phyloP scores from a whole-genome alignment of 2,888 invertebrate species.

The Lepas anatifera region DNA sequence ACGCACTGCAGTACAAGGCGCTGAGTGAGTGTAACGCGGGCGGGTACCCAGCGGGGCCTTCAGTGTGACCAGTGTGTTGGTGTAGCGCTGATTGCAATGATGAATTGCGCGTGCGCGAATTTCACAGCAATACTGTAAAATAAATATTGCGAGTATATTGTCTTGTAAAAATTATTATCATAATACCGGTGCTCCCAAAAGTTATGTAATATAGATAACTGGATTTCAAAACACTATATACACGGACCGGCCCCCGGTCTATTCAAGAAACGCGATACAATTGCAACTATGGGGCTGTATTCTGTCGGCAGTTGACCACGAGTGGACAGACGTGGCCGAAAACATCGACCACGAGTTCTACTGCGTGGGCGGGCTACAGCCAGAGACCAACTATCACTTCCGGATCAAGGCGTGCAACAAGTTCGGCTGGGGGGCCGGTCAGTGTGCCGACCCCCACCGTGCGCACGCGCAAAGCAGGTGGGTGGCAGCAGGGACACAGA shows the following conservation, averaged over 20 bases:
- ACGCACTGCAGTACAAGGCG: constrained; percentile 58
- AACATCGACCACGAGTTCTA: constrained; percentile 92
- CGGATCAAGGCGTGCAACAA: constrained; percentile 75
- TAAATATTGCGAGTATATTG: too few species aligned
- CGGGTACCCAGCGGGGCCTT: not conserved
- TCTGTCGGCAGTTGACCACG: constrained; percentile 53
- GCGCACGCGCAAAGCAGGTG: constrained; percentile 51
- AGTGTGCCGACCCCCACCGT: constrained; percentile 66
- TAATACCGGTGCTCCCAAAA: too few species aligned
- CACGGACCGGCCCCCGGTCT: too few species aligned
- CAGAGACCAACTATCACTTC: constrained; percentile 75
- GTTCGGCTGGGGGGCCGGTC: constrained; percentile 69
- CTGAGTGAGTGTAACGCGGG: constrained; percentile 27
- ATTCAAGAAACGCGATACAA: too few species aligned
- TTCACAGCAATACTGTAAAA: too few species aligned
- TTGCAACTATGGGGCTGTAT: too few species aligned
- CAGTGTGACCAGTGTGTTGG: too few species aligned
- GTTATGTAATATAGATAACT: too few species aligned
- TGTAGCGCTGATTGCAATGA: too few species aligned
- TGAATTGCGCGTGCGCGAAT: too few species aligned
- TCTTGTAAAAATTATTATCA: too few species aligned
- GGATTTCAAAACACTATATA: too few species aligned
- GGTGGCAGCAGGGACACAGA: not conserved
- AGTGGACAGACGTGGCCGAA: constrained; percentile 73
- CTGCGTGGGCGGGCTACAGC: constrained; percentile 60